Base-by-base conservation (phyloP, 2,888 invertebrate species). In the Catocala fraxini region DNA sequence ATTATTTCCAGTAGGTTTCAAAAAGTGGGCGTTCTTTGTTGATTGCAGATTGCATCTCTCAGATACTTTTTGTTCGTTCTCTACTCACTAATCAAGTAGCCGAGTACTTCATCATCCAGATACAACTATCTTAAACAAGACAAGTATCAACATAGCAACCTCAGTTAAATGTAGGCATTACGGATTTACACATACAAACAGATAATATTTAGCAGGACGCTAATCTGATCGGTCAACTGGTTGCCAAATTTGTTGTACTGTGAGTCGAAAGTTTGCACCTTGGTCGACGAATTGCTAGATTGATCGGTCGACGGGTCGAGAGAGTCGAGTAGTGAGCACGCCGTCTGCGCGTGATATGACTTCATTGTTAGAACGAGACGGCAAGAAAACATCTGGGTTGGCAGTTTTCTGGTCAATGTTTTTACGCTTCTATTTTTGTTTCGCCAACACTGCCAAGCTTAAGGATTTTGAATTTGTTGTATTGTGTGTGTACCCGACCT, bases 331-430 rank as follows among this genome's bases (percentile, higher is more conserved):
- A 5, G 7, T 70, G 70, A 70, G 67, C 81, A 86, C 81, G 87
- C 82, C 76, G 68, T 48, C 62, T 63, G 65, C 53, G 82, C 87
- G 84, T 87, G 87, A 82, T 83, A 58, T 61, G 57, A 35, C 63
- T 63, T 71, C 78, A 79, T 75, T 33, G 74, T 69, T 63, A 75
- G 81, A 86, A 67, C 59, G 83, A 76, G 88, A 87, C 59, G 61
- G 78, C 80, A 75, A 71, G 88, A 85, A 87, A 87, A 87, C 87
- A 87, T 84, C 84, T 87, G 83, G 83, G 83, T 82, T 81, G 81
- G 75, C 56, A 70, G 66, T 69, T 73, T 69, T 79, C 67, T 75
- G 76, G 75, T 80, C 72, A 76, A 76, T 81, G 74, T 75, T 70
- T 80, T 79, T 83, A 62, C 68, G 63, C 60, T 60, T 71, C 77